Conservation (phyloP, 2,888 invertebrate genomes). For the Alcis repandata region DNA sequence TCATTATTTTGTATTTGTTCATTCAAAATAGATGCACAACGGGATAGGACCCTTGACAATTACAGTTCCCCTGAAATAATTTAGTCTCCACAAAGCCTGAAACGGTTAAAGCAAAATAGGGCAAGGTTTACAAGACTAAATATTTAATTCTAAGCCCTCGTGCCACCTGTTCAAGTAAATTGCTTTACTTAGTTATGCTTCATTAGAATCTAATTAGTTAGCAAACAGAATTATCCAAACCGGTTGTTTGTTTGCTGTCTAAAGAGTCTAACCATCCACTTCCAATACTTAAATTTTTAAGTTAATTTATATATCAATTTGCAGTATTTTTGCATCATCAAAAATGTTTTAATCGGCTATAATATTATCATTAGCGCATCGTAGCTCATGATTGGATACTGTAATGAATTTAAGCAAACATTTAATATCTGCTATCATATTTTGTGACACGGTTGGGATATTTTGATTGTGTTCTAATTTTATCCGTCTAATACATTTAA, state of each 20-base stretch:
- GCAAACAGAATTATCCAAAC: conserved; percentile 10
- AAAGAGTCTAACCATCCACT: background rate
- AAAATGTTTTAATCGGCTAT: background rate
- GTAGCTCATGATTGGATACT: conserved; percentile 1
- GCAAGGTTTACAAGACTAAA: conserved; percentile 19
- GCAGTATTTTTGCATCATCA: background rate
- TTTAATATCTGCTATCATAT: background rate
- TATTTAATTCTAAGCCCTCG: conserved; percentile 28
- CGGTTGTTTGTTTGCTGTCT: conserved; percentile 18
- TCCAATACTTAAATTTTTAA: too few relatives aligned
- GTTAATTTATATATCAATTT: background rate
- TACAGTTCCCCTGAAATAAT: conserved; percentile 15
- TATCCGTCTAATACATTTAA: too few relatives aligned
- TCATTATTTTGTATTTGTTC: too few relatives aligned
- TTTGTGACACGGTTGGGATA: background rate
- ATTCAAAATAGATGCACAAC: too few relatives aligned
- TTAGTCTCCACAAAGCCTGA: background rate
- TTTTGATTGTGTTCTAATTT: background rate
- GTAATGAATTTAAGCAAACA: conserved; percentile 6
- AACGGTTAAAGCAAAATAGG: conserved; percentile 1
- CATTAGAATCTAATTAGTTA: conserved; percentile 24
- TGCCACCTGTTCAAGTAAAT: conserved; percentile 20
- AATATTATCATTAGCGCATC: background rate
- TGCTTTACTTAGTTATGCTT: conserved; percentile 36
- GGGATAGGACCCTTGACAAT: conserved; percentile 1